A percentile compares a stretch with the other conserved stretches of the same genome.
Conservation (phyloP, 37 sponge, comb jelly and placozoan genomes). For the Beroe ovata region DNA sequence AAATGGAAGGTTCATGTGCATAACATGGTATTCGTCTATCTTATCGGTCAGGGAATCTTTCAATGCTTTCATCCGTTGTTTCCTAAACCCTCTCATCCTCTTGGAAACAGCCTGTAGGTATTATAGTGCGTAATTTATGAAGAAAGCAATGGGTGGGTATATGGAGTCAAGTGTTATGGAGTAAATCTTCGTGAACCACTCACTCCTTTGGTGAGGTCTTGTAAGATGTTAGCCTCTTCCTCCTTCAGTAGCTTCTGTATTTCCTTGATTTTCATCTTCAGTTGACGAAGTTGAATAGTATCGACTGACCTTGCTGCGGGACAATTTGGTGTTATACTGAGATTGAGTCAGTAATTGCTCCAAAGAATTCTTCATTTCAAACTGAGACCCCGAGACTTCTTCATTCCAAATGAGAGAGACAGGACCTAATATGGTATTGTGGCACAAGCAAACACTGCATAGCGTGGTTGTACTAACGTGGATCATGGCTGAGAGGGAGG, state of each 20-base stretch:
- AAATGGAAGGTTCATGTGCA: conserved; percentile 55
- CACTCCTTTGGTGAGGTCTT: conserved; percentile 16
- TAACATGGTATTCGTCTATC: conserved; percentile 52
- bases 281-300: conserved; percentile 12
- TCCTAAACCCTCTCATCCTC: conserved; percentile 48
- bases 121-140: neutral
- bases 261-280: conserved; percentile 33
- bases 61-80: conserved; percentile 17
- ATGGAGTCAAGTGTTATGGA: neutral
- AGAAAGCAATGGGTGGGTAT: neutral
- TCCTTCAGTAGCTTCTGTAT: conserved; percentile 32
- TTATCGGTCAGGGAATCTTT: conserved; percentile 48
- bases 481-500: conserved; percentile 40
- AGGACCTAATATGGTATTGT: no score
- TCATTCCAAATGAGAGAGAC: no score
- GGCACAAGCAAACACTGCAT: no score
- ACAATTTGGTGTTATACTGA: no score
- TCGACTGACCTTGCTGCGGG: conserved; percentile 15
- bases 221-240: conserved; percentile 33
- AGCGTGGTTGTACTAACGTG: no score
- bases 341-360: no score
- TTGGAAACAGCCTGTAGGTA: conserved; percentile 37
- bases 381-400: no score
- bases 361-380: no score
- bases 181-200: no score